Base-by-base conservation (phyloP, 2,113 vertebrate species). In the Ctenomys sociabilis region DNA sequence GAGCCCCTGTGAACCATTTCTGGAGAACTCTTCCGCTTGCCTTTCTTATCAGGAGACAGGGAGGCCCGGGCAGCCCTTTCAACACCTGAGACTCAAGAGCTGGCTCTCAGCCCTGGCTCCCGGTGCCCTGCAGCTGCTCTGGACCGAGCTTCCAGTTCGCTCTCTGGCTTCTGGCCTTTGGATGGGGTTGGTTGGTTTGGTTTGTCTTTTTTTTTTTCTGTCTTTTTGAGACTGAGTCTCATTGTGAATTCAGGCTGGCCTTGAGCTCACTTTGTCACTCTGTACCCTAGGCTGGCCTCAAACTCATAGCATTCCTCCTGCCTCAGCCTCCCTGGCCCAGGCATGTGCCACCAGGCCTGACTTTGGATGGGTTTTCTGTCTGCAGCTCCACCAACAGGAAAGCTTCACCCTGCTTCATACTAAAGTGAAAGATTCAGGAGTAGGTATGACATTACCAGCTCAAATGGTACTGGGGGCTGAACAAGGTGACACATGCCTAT, bases 1-100 rank as follows among this genome's bases (percentile, higher is more conserved):
- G 95, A 94, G 57, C 59, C 24, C 3, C 8, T 87, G 92, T 95
- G 91, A 97, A 97, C 90, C 78, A 94, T 94, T 95, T 93, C 85
- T 96, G 73, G 86, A 96, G 95, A 94, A 91, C 97, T 91, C 97
- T 98, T 97, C 73, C 73, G 70, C 72, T 87, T 88, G 94, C 91
- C 90, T 97, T 85, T 2, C 7, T 91, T 97, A 97, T 97, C 92
- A 84, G 78, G 52, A 94, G 87, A 88, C 92, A 93, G 96, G 93
- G 64, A 6, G n/a, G 64, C 45, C 19, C 59, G 28, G 52, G 85
- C 40, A 43, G 77, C 88, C 59, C 85, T 93, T 90, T 66, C 24
- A 88, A 73, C 89, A 91, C 75, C 86, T 54, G 84, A 93, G 70
- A 49, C 12, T 30, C 66, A 9, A 16, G 52, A 84, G 21, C 2